Conservation (phyloP, 2,113 vertebrate species). For the Eolophus roseicapilla region DNA sequence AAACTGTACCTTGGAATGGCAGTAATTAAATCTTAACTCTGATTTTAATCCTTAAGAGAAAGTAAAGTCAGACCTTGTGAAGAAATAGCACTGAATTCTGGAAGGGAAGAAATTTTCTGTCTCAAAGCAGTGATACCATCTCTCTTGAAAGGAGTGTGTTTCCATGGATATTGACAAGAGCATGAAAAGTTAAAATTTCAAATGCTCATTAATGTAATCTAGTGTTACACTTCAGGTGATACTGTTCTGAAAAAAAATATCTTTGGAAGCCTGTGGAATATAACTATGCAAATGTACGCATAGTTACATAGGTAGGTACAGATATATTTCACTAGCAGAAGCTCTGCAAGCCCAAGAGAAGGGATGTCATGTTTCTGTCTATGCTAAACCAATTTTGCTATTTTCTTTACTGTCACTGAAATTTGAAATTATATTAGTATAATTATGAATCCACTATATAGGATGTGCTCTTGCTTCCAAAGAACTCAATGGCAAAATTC, state of each 20-base stretch:
- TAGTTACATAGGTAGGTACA: not conserved
- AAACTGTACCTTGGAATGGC: rapidly evolving
- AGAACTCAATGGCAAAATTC: slow-evolving; percentile 1
- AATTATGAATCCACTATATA: not conserved
- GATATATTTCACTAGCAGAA: not conserved
- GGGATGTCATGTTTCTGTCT: not conserved
- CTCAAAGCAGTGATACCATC: not conserved
- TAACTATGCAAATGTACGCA: not conserved
- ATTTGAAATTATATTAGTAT: not conserved
- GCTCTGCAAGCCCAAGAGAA: not conserved
- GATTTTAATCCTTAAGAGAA: not conserved
- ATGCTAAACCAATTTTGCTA: not conserved
- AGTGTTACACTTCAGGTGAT: not conserved
- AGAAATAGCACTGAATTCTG: not conserved
- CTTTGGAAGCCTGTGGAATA: not conserved
- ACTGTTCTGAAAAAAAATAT: not conserved
- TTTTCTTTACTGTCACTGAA: not conserved
- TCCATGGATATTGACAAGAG: not conserved
- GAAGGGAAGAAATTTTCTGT: not conserved
- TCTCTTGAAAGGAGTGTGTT: not conserved
- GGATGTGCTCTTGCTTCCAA: not conserved
- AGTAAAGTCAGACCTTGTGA: not conserved
- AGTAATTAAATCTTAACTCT: not conserved
- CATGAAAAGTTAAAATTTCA: not conserved
- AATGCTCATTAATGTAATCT: not conserved